These are phyloP conservation scores for Papilio dardanus DNA, from an alignment of 1,140 invertebrate genomes.

Conservation along the genomic window DNA sequence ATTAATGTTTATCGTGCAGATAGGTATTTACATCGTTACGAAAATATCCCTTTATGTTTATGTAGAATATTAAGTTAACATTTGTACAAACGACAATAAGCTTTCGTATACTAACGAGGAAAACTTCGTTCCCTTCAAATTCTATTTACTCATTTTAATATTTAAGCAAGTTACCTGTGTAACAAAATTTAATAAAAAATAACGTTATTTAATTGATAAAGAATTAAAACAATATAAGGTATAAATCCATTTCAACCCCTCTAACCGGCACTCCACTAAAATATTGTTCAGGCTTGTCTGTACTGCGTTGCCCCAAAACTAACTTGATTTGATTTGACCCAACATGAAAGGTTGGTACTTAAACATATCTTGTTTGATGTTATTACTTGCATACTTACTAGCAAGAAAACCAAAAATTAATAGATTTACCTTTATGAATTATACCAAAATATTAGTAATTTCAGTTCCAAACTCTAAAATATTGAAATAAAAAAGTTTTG, in stretches of 20 bases:
- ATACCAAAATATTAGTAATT: too few relatives aligned
- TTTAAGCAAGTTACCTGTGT: neutral
- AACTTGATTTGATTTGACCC: neutral
- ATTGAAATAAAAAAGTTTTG: slow-evolving; percentile 35
- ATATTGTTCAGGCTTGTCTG: neutral
- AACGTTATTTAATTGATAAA: neutral
- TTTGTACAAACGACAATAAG: neutral
- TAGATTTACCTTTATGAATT: too few relatives aligned
- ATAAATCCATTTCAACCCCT: neutral
- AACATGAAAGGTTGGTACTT: neutral
- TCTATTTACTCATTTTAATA: neutral
- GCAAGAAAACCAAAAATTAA: too few relatives aligned
- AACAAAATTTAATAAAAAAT: neutral
- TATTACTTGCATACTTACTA: too few relatives aligned
- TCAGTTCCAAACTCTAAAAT: too few relatives aligned
- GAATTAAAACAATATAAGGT: neutral
- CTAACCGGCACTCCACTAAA: neutral
- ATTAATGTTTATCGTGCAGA: slow-evolving; percentile 13
- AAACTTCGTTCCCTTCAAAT: neutral
- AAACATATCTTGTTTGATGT: too few relatives aligned
- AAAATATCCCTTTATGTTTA: neutral
- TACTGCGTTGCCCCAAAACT: neutral
- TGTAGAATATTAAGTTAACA: neutral
- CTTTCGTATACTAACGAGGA: neutral
- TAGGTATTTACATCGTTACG: neutral